Percentiles rank a stretch among this genome's conserved stretches.
Conservation (phyloP, 1,140 invertebrate species). For the Euschistus heros region DNA sequence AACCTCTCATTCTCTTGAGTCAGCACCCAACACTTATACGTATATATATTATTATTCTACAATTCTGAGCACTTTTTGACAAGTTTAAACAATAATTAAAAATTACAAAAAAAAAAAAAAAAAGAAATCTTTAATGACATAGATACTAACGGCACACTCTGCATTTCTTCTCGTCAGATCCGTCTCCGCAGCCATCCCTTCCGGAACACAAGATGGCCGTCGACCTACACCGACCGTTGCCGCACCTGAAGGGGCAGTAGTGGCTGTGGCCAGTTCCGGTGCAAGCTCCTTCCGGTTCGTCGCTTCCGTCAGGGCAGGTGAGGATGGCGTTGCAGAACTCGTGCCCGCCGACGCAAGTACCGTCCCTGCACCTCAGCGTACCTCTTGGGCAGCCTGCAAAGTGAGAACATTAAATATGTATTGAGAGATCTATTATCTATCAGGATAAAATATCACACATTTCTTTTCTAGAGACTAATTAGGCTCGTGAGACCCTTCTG, state of each 20-base stretch:
- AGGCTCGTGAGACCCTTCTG: too few relatives aligned
- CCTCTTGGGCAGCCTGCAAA: slow-evolving; percentile 54
- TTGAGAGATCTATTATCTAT: not conserved
- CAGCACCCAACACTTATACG: too few relatives aligned
- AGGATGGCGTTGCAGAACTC: slow-evolving; percentile 83
- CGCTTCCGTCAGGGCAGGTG: slow-evolving; percentile 71
- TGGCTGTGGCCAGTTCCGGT: slow-evolving; percentile 28
- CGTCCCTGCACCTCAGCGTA: slow-evolving; percentile 69
- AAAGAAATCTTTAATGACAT: too few relatives aligned
- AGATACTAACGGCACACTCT: slow-evolving; percentile 60
- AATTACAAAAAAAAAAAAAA: too few relatives aligned
- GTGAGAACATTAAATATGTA: not conserved
- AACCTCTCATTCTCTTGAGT: too few relatives aligned
- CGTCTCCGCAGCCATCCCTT: slow-evolving; percentile 79
- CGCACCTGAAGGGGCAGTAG: slow-evolving; percentile 66
- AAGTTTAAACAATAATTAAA: too few relatives aligned
- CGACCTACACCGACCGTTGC: slow-evolving; percentile 74
- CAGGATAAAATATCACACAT: too few relatives aligned
- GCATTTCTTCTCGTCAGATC: slow-evolving; percentile 72
- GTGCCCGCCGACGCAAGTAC: slow-evolving; percentile 75
- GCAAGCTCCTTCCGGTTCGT: slow-evolving; percentile 68
- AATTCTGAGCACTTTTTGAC: too few relatives aligned
- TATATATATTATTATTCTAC: too few relatives aligned
- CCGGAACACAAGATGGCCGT: slow-evolving; percentile 78
- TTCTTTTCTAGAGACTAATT: too few relatives aligned